Base-by-base conservation (phyloP, 2,797 vertebrate genomes). In the Sphaeramia orbicularis region DNA sequence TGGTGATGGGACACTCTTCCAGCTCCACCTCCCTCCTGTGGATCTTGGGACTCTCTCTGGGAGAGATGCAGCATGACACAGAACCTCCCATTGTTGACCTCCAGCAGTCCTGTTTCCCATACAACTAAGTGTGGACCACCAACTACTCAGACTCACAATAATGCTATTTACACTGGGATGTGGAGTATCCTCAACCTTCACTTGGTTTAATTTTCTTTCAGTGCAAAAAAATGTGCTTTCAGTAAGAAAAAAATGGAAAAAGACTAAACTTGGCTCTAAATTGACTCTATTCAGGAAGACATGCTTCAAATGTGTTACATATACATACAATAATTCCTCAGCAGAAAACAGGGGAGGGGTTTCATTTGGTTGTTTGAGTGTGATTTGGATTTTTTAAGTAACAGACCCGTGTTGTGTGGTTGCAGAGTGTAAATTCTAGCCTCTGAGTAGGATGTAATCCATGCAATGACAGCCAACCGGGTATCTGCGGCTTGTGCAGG, bases 11-110 rank as follows among this genome's bases (percentile, higher is more conserved):
- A 89, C 94, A 96, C 18, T 95, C 94, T 83, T 97, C 96, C 60
- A 91, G 85, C 74, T 94, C 93, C 74, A 91, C 72, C 48, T 90
- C 83, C 56, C 90, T 90, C 71, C 94, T 88, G 43, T 81, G 92
- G 72, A 93, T 83, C 87, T 95, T 96, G 48, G 97, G 97, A 86
- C 96, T 98, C 86, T 95, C 96, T 21, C 94, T 93, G 5, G 96
- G 95, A 60, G 96, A 97, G 87, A 96, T 94, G 92, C 97, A 98
- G 93, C 96, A 98, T 54, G 95, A 96, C 89, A 96, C 94, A 15
- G 96, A 96, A 54, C 96, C 97, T 70, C 97, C 97, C 97, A 98
- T 98, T 0, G 61, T 66, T 64, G 77, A 75, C 68, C 76, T 80
- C 67, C 47, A 37, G 30, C 79, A 67, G 67, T 51, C 62, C 71